Evolutionary conservation across 2,113 vertebrate genomes (phyloP).

Genomic region (Neolamprologus tretocephalus): DNA sequence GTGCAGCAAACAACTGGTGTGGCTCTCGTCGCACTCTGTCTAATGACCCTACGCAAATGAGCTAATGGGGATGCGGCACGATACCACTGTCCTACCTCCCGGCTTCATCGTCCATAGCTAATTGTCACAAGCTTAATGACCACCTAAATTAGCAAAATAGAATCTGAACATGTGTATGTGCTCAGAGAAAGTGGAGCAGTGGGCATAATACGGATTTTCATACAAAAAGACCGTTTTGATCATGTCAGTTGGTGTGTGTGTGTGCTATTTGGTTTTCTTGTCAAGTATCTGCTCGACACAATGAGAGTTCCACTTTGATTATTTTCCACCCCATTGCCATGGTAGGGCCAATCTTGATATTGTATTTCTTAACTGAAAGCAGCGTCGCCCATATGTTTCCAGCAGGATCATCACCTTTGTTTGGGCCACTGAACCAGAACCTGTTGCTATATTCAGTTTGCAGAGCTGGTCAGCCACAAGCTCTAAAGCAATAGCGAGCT

Average conservation of each 20-base stretch:
- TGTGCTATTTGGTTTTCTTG: constrained; percentile 4
- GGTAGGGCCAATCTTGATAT: background rate
- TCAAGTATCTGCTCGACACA: constrained; percentile 1
- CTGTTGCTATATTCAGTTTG: constrained; percentile 43
- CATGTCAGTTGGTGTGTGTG: background rate
- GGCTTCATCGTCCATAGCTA: constrained; percentile 61
- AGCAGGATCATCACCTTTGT: constrained; percentile 1
- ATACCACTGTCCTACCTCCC: constrained; percentile 60
- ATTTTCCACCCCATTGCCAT: constrained; percentile 1
- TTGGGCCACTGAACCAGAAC: constrained; percentile 32
- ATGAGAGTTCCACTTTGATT: constrained; percentile 16
- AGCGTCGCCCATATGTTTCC: background rate
- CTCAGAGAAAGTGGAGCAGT: constrained; percentile 10
- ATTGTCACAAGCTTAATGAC: constrained; percentile 62
- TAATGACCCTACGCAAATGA: constrained; percentile 62
- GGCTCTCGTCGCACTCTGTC: constrained; percentile 13
- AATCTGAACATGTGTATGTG: constrained; percentile 42
- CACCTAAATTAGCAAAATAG: constrained; percentile 53
- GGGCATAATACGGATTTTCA: constrained; percentile 3
- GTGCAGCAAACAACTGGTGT: constrained; percentile 24
- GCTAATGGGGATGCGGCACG: constrained; percentile 52
- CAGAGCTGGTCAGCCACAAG: constrained; percentile 42
- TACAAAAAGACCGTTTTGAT: background rate
- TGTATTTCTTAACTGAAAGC: background rate
- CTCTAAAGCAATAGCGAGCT: constrained; percentile 41